Base-by-base conservation (phyloP, 2,797 vertebrate genomes). In the Cyclura pinguis region DNA sequence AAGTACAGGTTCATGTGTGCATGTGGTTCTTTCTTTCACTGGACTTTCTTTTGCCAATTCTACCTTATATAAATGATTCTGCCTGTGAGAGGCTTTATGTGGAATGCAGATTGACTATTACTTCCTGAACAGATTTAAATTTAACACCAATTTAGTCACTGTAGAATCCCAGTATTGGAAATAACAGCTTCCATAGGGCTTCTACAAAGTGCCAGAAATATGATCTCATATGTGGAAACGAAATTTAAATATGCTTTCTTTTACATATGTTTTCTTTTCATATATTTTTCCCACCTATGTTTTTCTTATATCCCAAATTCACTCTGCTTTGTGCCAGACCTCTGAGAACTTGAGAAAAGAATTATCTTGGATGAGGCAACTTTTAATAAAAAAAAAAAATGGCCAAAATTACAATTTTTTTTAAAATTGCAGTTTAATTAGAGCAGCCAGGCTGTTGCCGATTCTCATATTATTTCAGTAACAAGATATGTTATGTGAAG, bases 111-210 rank as follows among this genome's bases (percentile, higher is more conserved):
- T 96, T 96, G 95, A 96, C 96, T 97, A 97, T 97, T 97, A 97
- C 97, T 98, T 98, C 97, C 97, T 97, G 97, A 97, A 97, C 95
- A 97, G 96, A 97, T 97, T 97, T 97, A 97, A 97, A 98, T 97
- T 95, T 96, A 96, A 98, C 95, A 98, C 95, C 96, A 96, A 96
- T 96, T 96, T 97, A 96, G 96, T 96, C 97, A 95, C 97, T 92
- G 94, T 92, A 97, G 96, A 96, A 96, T 97, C 96, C 97, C 95
- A 97, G 95, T 94, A 96, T 96, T 97, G 95, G 93, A 97, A 96
- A 96, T 96, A 97, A 94, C 97, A 96, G 94, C 95, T 97, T 97
- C 97, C 96, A 97, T 96, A 97, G 96, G 97, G 97, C 97, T 97
- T 97, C 94, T 95, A 96, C 97, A 97, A 97, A 97, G 96, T 97